Conservation (phyloP, 2,888 invertebrate species). For the Lumbricus terrestris region DNA sequence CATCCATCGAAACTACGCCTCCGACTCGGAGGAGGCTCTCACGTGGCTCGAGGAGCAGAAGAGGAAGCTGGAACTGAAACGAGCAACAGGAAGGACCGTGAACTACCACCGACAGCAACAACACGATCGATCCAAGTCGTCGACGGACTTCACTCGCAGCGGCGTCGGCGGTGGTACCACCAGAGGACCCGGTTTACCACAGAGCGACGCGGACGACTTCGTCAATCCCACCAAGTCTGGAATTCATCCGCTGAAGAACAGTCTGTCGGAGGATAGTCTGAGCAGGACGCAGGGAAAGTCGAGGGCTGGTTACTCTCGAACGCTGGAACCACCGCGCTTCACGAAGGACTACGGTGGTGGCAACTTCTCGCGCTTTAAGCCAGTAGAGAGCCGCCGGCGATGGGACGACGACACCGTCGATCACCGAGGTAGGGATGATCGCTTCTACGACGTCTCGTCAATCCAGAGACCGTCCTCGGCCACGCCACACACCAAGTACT, state of each 20-base stretch:
- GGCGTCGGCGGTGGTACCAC: neutral
- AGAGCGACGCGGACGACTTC: conserved; percentile 60
- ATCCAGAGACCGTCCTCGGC: conserved; percentile 5
- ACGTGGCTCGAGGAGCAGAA: conserved; percentile 57
- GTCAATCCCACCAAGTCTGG: conserved; percentile 14
- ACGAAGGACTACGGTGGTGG: neutral
- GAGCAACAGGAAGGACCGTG: neutral
- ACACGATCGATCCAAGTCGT: neutral
- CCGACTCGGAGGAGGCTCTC: conserved; percentile 37
- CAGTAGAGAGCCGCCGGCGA: neutral
- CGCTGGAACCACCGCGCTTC: neutral
- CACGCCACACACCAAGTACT: conserved; percentile 8
- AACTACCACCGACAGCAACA: neutral
- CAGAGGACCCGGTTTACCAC: conserved; percentile 61
- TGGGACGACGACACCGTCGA: neutral
- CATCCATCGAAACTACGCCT: conserved; percentile 31
- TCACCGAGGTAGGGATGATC: neutral
- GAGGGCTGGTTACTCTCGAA: neutral
- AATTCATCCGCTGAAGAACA: neutral
- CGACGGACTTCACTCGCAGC: neutral
- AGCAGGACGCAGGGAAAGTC: neutral
- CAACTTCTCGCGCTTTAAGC: neutral
- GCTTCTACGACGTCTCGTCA: neutral
- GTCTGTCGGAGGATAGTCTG: neutral
- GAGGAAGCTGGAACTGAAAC: conserved; percentile 47